These are phyloP conservation scores for Haliclona indistincta DNA, from an alignment of 37 sponge, comb jelly and placozoan genomes.

Conservation along the genomic window DNA sequence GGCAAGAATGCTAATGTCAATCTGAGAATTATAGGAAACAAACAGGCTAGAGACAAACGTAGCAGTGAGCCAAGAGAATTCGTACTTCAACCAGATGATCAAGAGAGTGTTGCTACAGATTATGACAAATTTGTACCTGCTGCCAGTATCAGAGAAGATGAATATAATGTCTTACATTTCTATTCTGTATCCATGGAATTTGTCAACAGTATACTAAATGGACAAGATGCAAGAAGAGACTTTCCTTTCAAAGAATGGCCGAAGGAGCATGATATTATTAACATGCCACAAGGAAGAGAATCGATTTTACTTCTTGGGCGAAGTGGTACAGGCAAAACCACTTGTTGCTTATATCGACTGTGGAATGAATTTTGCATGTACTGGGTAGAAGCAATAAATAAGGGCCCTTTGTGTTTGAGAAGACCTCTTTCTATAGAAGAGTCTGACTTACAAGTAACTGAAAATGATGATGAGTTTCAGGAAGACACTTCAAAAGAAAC, in stretches of 20 bases:
- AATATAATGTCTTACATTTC: conserved; percentile 57
- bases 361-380: conserved; percentile 68
- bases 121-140: conserved; percentile 10
- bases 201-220: conserved; percentile 43
- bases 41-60: not conserved
- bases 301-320: conserved; percentile 73
- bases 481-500: too few relatives aligned
- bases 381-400: conserved; percentile 40
- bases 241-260: conserved; percentile 72
- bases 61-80: not conserved
- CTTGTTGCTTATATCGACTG: conserved; percentile 76
- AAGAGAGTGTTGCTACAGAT: not conserved
- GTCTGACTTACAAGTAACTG: too few relatives aligned
- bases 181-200: conserved; percentile 47
- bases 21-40: not conserved
- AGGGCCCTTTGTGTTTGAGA: too few relatives aligned
- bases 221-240: conserved; percentile 25
- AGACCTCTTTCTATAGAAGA: too few relatives aligned
- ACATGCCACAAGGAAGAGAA: conserved; percentile 17
- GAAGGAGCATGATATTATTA: conserved; percentile 77
- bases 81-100: not conserved
- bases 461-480: too few relatives aligned
- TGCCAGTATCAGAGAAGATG: conserved; percentile 45
- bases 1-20: conserved; percentile 10
- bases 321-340: conserved; percentile 90